These are phyloP conservation scores for Heterohyrax brucei DNA, from an alignment of 2,797 vertebrate species.

Conservation along the genomic window DNA sequence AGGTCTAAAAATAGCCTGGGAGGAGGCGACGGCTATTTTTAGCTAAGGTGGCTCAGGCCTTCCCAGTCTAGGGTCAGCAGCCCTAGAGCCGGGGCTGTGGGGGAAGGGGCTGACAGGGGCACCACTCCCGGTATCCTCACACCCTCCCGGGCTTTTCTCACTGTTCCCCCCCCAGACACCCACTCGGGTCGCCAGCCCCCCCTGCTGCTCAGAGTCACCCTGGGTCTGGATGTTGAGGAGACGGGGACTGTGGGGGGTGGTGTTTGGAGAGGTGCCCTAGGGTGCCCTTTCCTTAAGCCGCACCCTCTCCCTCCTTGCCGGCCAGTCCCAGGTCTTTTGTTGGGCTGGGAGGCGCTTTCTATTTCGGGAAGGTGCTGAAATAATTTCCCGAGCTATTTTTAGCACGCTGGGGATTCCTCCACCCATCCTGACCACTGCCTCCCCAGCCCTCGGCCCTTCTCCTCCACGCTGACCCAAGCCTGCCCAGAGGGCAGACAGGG, in stretches of 20 bases:
- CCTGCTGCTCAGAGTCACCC: background rate
- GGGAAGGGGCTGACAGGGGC: too few species aligned
- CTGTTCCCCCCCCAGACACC: background rate
- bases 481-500: background rate
- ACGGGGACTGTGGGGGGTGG: background rate
- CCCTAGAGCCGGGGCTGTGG: background rate
- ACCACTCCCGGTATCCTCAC: background rate
- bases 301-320: background rate
- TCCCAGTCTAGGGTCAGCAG: constrained; percentile 68
- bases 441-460: too few species aligned
- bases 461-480: background rate
- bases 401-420: constrained; percentile 80
- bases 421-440: background rate
- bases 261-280: background rate
- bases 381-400: constrained; percentile 72
- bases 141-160: background rate
- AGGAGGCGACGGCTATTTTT: constrained; percentile 84
- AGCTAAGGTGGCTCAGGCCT: background rate
- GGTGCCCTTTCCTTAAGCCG: background rate
- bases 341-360: constrained; percentile 56
- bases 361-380: constrained; percentile 75
- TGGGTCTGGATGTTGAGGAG: background rate
- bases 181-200: background rate
- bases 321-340: background rate
- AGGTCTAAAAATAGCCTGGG: constrained; percentile 82